Evolutionary conservation across 2,888 invertebrate genomes (phyloP).

Genomic region (Drosophila glabriapex): DNA sequence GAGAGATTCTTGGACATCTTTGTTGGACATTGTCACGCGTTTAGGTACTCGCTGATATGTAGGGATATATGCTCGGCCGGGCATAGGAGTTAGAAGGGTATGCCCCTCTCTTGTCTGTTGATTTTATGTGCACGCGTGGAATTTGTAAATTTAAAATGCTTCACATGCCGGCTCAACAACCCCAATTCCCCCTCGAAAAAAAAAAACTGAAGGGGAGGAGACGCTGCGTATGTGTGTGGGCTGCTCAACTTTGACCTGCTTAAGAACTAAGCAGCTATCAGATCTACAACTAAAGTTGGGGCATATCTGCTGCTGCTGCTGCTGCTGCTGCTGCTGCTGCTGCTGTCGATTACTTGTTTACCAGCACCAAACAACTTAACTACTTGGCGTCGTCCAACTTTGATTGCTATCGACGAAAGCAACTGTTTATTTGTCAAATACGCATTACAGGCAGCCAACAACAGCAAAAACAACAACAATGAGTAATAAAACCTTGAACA

Average conservation of each 20-base stretch:
- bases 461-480: conserved; percentile 45
- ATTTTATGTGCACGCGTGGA: conserved; percentile 75
- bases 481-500: conserved; percentile 60
- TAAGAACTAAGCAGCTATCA: conserved; percentile 56
- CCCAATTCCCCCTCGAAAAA: not conserved
- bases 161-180: conserved; percentile 45
- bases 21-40: conserved; percentile 62
- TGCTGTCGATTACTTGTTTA: conserved; percentile 76
- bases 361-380: conserved; percentile 79
- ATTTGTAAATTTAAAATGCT: conserved; percentile 82
- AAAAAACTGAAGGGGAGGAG: not conserved
- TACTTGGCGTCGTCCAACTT: conserved; percentile 66
- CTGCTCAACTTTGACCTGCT: conserved; percentile 57
- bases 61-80: not conserved
- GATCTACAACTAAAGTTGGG: conserved; percentile 16
- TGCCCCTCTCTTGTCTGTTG: conserved; percentile 67
- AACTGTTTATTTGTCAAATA: conserved; percentile 82
- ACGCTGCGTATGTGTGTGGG: conserved; percentile 5
- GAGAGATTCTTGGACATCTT: conserved; percentile 47
- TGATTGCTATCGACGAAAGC: conserved; percentile 76
- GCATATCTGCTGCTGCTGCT: not conserved
- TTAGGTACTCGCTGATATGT: conserved; percentile 49
- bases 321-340: conserved; percentile 11
- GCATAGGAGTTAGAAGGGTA: not conserved
- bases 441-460: conserved; percentile 73